These are phyloP conservation scores for Hybognathus amarus DNA, from an alignment of 2,797 vertebrate genomes.

Conservation along the genomic window DNA sequence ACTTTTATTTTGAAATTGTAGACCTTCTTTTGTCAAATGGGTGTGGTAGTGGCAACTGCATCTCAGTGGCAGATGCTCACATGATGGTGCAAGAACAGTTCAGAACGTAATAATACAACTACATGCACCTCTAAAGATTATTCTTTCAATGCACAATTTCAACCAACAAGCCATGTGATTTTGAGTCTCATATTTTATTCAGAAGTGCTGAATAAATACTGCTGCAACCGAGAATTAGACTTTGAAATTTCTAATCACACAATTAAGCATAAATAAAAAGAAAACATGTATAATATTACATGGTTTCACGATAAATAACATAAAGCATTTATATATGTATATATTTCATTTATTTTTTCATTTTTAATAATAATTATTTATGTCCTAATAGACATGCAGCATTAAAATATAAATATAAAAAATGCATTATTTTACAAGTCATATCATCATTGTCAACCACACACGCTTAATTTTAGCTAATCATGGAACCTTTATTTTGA, in stretches of 20 bases:
- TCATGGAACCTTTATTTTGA: slow-evolving; percentile 42
- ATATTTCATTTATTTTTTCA: too few species aligned
- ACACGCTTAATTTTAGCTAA: not conserved
- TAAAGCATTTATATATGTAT: not conserved
- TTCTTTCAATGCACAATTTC: not conserved
- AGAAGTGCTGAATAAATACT: not conserved
- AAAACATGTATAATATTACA: not conserved
- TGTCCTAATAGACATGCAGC: not conserved
- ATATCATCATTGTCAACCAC: not conserved
- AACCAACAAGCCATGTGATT: not conserved
- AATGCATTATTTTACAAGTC: not conserved
- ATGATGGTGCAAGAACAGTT: not conserved
- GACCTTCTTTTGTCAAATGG: not conserved
- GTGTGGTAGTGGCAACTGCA: not conserved
- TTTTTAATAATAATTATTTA: not conserved
- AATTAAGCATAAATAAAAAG: slow-evolving; percentile 1
- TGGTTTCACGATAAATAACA: not conserved
- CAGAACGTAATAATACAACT: not conserved
- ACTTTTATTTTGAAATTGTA: slow-evolving; percentile 32
- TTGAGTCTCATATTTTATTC: not conserved
- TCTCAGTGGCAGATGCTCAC: not conserved
- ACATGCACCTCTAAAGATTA: not conserved
- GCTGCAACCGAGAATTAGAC: not conserved
- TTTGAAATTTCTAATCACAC: not conserved
- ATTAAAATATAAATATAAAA: too few species aligned